Evolutionary conservation across 1,140 invertebrate species (phyloP).

Genomic region (Neodiprion fabricii): DNA sequence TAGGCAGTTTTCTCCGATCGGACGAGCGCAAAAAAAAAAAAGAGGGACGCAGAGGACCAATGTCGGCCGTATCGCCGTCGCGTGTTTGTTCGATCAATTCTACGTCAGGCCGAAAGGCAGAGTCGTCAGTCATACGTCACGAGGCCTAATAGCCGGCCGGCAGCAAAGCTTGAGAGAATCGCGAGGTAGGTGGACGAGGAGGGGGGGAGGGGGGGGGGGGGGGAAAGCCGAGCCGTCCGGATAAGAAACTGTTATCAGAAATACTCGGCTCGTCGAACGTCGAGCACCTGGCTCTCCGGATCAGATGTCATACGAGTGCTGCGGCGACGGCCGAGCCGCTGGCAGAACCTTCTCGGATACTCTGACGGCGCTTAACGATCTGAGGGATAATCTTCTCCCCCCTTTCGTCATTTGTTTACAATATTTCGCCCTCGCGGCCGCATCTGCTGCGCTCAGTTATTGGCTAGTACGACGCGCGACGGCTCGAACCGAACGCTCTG

Average conservation of each 20-base stretch:
- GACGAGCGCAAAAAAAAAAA: too few species aligned
- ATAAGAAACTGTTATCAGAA: neutral
- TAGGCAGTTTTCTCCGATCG: too few species aligned
- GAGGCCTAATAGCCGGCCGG: too few species aligned
- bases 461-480: conserved; percentile 16
- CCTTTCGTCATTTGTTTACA: too few species aligned
- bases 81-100: too few species aligned
- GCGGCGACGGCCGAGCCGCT: conserved; percentile 35
- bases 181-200: neutral
- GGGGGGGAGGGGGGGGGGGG: neutral
- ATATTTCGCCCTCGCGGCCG: too few species aligned
- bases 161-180: neutral
- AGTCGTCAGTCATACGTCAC: too few species aligned
- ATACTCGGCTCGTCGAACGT: neutral
- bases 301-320: conserved; percentile 50
- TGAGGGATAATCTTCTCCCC: too few species aligned
- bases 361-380: conserved; percentile 20
- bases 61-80: too few species aligned
- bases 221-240: neutral
- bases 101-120: too few species aligned
- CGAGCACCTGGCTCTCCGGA: neutral
- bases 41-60: too few species aligned
- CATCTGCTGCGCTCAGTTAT: conserved; percentile 28
- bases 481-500: too few species aligned
- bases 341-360: conserved; percentile 37